These are phyloP conservation scores for Pteria penguin DNA, from an alignment of 2,888 invertebrate species.

Conservation along the genomic window DNA sequence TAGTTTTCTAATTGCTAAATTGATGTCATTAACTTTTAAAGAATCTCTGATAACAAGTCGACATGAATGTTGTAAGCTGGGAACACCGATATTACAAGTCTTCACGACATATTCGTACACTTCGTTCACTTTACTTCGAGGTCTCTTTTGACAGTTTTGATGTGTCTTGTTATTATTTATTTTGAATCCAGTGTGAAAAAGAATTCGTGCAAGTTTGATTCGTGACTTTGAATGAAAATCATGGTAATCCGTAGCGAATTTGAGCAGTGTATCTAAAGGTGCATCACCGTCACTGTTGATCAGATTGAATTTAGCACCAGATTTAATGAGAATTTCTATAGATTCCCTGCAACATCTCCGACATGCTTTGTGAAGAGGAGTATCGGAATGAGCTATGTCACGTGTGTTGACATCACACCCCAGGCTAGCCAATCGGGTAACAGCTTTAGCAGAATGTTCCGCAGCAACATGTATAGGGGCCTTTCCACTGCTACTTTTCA, in stretches of 20 bases:
- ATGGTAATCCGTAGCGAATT: constrained; percentile 45
- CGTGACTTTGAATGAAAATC: constrained; percentile 61
- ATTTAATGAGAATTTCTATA: constrained; percentile 50
- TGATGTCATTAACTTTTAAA: constrained; percentile 22
- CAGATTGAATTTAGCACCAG: constrained; percentile 58
- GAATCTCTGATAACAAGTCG: constrained; percentile 47
- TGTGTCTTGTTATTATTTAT: not conserved
- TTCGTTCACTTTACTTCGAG: constrained; percentile 48
- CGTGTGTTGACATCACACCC: constrained; percentile 61
- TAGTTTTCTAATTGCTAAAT: constrained; percentile 33
- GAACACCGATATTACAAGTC: constrained; percentile 26
- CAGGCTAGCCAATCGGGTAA: constrained; percentile 45
- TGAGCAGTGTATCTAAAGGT: constrained; percentile 58
- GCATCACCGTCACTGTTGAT: constrained; percentile 56
- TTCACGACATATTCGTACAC: constrained; percentile 41
- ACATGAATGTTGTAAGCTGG: constrained; percentile 52
- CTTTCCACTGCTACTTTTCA: constrained; percentile 51
- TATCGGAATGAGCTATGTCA: constrained; percentile 57
- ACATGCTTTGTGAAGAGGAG: constrained; percentile 65
- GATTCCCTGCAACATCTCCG: constrained; percentile 45
- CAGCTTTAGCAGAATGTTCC: constrained; percentile 44
- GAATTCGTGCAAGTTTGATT: constrained; percentile 48
- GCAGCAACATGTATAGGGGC: constrained; percentile 59
- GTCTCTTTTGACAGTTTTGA: constrained; percentile 15
- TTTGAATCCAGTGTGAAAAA: constrained; percentile 56